Percentiles rank a stretch among this genome's conserved stretches.
Conservation (phyloP, 2,797 vertebrate genomes). For the Typhlichthys subterraneus region DNA sequence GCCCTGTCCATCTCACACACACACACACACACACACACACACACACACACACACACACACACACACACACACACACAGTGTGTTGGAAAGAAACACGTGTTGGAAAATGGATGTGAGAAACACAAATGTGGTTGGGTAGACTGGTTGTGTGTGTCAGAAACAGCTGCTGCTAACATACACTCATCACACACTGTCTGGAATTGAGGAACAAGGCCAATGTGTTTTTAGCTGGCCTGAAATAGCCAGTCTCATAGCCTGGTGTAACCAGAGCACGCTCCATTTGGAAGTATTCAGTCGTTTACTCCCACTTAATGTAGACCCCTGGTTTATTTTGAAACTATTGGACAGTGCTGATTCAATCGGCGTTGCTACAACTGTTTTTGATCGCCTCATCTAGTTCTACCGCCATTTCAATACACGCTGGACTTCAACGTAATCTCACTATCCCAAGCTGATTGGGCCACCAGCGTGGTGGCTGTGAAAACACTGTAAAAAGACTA, state of each 20-base stretch:
- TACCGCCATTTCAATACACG: too few relatives aligned
- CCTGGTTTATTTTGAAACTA: too few relatives aligned
- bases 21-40: conserved; percentile 1
- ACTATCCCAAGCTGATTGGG: too few relatives aligned
- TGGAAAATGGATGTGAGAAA: conserved; percentile 68
- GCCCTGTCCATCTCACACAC: conserved; percentile 45
- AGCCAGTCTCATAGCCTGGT: conserved; percentile 43
- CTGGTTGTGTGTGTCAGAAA: conserved; percentile 47
- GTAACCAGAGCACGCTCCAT: background rate
- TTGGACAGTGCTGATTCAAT: too few relatives aligned
- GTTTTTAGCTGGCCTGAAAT: conserved; percentile 67
- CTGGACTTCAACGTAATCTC: too few relatives aligned
- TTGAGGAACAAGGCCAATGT: conserved; percentile 29
- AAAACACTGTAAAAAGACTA: too few relatives aligned
- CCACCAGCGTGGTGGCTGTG: too few relatives aligned
- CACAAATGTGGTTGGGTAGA: conserved; percentile 45
- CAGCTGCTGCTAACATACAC: conserved; percentile 63
- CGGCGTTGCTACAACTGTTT: too few relatives aligned
- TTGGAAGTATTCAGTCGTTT: background rate
- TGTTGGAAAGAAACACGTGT: conserved; percentile 10
- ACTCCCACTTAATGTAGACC: too few relatives aligned
- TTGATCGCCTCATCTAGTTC: too few relatives aligned
- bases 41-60: conserved; percentile 3
- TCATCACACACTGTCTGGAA: conserved; percentile 55
- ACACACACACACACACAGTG: background rate